Evolutionary conservation across 2,797 vertebrate genomes (phyloP), one percentile per base, ranked within the genome.

Genomic region (Agapornis canus): DNA sequence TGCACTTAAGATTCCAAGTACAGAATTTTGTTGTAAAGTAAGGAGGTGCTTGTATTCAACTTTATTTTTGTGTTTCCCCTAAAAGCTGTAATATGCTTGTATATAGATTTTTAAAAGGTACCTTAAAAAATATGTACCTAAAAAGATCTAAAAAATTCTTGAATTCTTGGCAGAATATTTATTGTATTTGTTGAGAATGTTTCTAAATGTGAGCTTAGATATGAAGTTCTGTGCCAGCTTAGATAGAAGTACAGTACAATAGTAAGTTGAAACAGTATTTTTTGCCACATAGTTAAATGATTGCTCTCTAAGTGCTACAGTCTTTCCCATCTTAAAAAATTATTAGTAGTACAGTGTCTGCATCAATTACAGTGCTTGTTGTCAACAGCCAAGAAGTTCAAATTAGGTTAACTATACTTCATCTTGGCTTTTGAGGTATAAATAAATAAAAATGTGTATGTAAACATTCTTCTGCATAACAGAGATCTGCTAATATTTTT

Each of bases 161-260:
- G 25, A 68, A 7, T 57, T 87, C 21, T 49, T 91, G 45, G 26
- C 45, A 56, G 56, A 82, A 42, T 77, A 51, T 37, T 88, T 88
- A 10, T 32, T 0, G 0, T 66, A 26, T 86, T 84, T 88, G 22
- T 92, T 79, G 45, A 60, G 3, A 27, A 10, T 93, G 17, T 85
- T 93, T 81, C 32, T 75, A 86, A 73, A 65, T 57, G 29, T 63
- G 87, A 76, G 25, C 23, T 69, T 84, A 63, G 64, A 20, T 57
- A 39, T 35, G 52, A 82, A 71, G 5, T 23, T 39, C 26, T 72
- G 8, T 79, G 52, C 19, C 31, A 66, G 61, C 48, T 86, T 72
- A 61, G 76, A 0, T 48, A 64, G 42, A 66, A 75, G 23, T 72
- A 13, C 26, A 61, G 19, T 54, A 32, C 32, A 13, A 25, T 40